Conservation (phyloP, 2,797 vertebrate species). For the Halcyon chelicuti region DNA sequence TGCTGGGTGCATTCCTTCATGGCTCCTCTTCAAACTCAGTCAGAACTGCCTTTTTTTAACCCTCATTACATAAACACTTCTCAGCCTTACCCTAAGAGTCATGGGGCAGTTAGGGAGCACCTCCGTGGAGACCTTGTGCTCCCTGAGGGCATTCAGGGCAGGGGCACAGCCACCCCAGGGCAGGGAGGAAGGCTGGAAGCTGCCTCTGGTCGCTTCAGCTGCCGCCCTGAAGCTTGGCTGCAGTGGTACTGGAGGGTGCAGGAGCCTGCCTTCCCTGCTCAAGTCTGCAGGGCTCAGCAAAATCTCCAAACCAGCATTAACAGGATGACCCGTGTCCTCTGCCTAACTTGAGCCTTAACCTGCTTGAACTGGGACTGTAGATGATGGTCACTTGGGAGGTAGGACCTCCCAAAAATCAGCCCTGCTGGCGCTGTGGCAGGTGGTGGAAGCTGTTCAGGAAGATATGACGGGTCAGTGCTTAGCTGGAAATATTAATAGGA, state of each 20-base stretch:
- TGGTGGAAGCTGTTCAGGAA: fast-evolving
- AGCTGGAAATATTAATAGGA: not conserved
- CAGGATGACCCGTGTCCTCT: not conserved
- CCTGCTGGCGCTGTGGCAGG: not conserved
- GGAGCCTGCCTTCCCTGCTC: not conserved
- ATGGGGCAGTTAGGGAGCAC: not conserved
- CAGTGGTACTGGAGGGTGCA: fast-evolving
- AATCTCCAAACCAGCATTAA: not conserved
- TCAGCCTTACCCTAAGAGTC: not conserved
- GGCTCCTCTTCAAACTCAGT: not conserved
- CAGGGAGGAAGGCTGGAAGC: not conserved
- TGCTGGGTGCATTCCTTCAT: fast-evolving
- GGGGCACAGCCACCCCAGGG: fast-evolving
- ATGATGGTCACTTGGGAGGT: fast-evolving
- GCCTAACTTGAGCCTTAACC: not conserved
- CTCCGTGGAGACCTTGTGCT: fast-evolving
- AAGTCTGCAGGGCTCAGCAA: not conserved
- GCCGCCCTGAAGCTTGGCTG: fast-evolving
- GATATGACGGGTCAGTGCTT: fast-evolving
- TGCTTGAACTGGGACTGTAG: not conserved
- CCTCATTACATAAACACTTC: not conserved
- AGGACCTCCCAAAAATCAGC: not conserved
- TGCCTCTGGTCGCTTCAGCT: not conserved
- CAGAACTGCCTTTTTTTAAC: not conserved
- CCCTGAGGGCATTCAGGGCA: not conserved